Evolutionary conservation across 2,888 invertebrate species (phyloP).

Genomic region (Clostera curtula): DNA sequence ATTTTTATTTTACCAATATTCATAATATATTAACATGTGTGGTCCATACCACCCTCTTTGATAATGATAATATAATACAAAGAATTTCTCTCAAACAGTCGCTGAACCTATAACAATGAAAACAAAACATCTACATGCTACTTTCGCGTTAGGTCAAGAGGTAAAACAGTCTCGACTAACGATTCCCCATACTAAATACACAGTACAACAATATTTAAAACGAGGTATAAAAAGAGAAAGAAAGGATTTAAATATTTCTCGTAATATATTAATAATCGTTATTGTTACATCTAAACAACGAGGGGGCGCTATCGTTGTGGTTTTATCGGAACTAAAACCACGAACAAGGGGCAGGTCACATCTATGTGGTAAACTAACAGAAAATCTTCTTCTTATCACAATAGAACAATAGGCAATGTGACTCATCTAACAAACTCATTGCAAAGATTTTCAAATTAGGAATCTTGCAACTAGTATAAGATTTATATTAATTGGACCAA

Average conservation of each 20-base stretch:
- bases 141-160: slow-evolving; percentile 39
- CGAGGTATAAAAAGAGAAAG: slow-evolving; percentile 57
- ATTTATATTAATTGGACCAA: no score
- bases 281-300: slow-evolving; percentile 37
- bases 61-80: slow-evolving; percentile 73
- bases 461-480: no score
- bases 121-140: slow-evolving; percentile 52
- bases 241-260: slow-evolving; percentile 50
- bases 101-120: slow-evolving; percentile 68
- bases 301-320: slow-evolving; percentile 28
- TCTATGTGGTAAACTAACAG: no score
- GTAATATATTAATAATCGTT: slow-evolving; percentile 55
- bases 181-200: slow-evolving; percentile 39
- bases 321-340: background rate
- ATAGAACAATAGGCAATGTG: no score
- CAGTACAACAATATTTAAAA: slow-evolving; percentile 50
- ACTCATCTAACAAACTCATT: no score
- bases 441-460: no score
- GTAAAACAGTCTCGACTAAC: slow-evolving; percentile 40
- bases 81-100: slow-evolving; percentile 68
- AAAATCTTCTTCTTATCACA: no score
- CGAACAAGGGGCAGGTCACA: no score
- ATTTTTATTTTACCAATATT: slow-evolving; percentile 75
- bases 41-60: slow-evolving; percentile 71
- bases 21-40: slow-evolving; percentile 75